Percentiles rank a stretch among this genome's conserved stretches.
Evolutionary conservation across 1,140 invertebrate genomes (phyloP).

Genomic region (Hycleus phaleratus): DNA sequence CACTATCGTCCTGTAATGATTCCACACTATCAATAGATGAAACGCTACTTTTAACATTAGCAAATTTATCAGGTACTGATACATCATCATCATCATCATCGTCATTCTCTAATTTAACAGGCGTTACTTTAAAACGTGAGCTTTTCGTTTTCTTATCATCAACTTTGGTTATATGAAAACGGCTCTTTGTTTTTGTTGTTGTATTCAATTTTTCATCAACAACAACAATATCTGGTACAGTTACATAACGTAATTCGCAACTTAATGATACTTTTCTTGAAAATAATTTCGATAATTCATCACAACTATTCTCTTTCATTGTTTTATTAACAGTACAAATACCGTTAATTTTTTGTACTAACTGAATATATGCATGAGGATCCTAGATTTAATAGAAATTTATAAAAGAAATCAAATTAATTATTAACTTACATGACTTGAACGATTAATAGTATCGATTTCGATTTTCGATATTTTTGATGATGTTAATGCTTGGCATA

Average conservation of each 20-base stretch:
- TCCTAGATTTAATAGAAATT: slow-evolving; percentile 20
- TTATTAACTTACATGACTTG: slow-evolving; percentile 31
- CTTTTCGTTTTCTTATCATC: slow-evolving; percentile 7
- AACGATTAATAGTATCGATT: slow-evolving; percentile 34
- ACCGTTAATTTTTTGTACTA: slow-evolving; percentile 31
- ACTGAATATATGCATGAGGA: slow-evolving; percentile 28
- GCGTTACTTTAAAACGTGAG: slow-evolving; percentile 13
- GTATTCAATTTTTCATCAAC: slow-evolving; percentile 14
- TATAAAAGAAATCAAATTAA: not conserved
- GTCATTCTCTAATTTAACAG: slow-evolving; percentile 20
- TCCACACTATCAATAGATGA: slow-evolving; percentile 32
- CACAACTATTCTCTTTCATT: slow-evolving; percentile 21
- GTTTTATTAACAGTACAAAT: slow-evolving; percentile 35
- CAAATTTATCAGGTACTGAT: slow-evolving; percentile 22
- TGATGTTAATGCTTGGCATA: slow-evolving; percentile 32
- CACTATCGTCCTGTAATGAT: slow-evolving; percentile 26
- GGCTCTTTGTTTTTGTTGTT: slow-evolving; percentile 21
- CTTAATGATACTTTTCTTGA: slow-evolving; percentile 33
- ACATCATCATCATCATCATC: slow-evolving; percentile 13
- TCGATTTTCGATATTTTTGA: slow-evolving; percentile 34
- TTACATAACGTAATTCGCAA: slow-evolving; percentile 28
- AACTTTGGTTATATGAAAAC: slow-evolving; percentile 28
- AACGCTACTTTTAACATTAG: slow-evolving; percentile 32
- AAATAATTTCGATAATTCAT: slow-evolving; percentile 28
- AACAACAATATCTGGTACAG: not conserved